Evolutionary conservation across 2,797 vertebrate genomes (phyloP).

Genomic region (Amniataba percoides): DNA sequence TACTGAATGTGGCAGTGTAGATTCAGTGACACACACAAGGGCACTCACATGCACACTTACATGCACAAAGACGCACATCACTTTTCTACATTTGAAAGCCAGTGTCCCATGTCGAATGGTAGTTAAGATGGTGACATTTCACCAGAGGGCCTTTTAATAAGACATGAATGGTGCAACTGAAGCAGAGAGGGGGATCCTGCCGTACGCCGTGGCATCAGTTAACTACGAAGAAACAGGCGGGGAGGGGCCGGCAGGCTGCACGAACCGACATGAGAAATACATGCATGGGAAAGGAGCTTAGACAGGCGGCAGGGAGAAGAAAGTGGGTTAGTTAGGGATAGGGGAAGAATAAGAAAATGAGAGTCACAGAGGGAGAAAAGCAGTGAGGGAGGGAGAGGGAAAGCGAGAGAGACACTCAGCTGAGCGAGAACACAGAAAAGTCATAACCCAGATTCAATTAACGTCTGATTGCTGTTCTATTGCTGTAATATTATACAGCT

Average conservation of each 20-base stretch:
- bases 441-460: constrained; percentile 84
- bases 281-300: constrained; percentile 3
- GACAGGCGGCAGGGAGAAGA: constrained; percentile 8
- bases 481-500: constrained; percentile 81
- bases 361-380: constrained; percentile 19
- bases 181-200: constrained; percentile 37
- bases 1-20: constrained; percentile 5
- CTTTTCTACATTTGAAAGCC: constrained; percentile 56
- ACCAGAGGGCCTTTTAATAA: constrained; percentile 66
- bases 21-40: constrained; percentile 24
- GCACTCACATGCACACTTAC: constrained; percentile 24
- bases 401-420: constrained; percentile 66
- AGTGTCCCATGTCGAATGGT: constrained; percentile 56
- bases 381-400: constrained; percentile 12
- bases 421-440: constrained; percentile 77
- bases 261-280: constrained; percentile 13
- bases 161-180: constrained; percentile 55
- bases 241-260: constrained; percentile 8
- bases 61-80: constrained; percentile 46
- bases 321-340: constrained; percentile 44
- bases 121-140: constrained; percentile 74
- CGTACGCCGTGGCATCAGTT: constrained; percentile 36
- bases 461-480: constrained; percentile 80
- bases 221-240: constrained; percentile 18
- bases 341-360: constrained; percentile 29